phyloP scores from a whole-genome alignment of 92 coral and sea anemone genomes.

The Virgularia gustaviana region DNA sequence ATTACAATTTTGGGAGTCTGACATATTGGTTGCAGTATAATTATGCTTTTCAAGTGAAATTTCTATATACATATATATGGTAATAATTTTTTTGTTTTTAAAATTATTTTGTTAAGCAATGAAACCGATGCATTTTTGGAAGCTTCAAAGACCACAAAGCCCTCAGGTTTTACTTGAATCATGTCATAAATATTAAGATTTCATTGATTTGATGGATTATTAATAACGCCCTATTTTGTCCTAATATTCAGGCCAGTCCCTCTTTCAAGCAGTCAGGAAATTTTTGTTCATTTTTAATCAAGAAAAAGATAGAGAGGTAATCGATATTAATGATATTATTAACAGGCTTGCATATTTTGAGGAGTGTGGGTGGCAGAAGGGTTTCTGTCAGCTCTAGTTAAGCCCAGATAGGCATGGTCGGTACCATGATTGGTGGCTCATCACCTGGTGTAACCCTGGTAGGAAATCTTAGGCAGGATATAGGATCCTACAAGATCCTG shows the following conservation, averaged over 20 bases:
- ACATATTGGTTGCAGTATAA: no score
- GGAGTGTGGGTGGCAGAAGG: no score
- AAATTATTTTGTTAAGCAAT: conserved; percentile 1
- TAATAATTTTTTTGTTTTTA: background rate
- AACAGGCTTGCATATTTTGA: background rate
- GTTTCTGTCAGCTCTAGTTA: no score
- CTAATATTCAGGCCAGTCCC: background rate
- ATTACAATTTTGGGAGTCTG: no score
- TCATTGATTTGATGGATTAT: background rate
- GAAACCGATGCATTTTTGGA: conserved; percentile 17
- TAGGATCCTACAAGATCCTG: no score
- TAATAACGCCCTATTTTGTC: background rate
- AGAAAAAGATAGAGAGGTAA: conserved; percentile 72
- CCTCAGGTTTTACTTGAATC: conserved; percentile 13
- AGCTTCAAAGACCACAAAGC: conserved; percentile 14
- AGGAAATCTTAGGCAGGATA: no score
- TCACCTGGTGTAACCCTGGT: no score
- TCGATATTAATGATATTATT: background rate
- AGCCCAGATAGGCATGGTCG: no score
- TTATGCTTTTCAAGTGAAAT: no score
- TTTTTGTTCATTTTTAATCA: conserved; percentile 76
- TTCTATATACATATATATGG: background rate
- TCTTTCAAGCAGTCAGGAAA: conserved; percentile 61
- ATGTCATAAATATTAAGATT: background rate
- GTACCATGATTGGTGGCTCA: background rate